These are phyloP conservation scores for Hypanus sabinus DNA, from an alignment of 2,113 vertebrate species.

Conservation along the genomic window DNA sequence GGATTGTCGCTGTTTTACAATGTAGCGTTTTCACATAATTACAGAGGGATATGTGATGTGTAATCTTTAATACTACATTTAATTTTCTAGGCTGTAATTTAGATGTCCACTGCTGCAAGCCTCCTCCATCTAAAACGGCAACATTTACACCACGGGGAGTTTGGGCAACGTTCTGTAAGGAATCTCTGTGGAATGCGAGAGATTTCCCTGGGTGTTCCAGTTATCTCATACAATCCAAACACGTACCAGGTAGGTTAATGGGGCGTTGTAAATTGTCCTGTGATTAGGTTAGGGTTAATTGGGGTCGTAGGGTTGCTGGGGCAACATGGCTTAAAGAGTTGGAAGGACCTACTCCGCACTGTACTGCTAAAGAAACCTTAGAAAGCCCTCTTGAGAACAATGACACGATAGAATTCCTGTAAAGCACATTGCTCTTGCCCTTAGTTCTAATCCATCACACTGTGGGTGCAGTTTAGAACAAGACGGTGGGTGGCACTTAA, in stretches of 20 bases:
- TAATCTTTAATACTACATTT: not conserved
- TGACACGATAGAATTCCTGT: not conserved
- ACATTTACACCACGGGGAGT: not conserved
- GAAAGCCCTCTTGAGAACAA: not conserved
- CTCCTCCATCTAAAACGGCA: not conserved
- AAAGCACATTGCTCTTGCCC: not conserved
- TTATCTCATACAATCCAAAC: too few relatives aligned
- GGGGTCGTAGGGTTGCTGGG: too few relatives aligned
- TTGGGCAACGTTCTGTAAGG: too few relatives aligned
- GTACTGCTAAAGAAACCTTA: not conserved
- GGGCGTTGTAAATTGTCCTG: too few relatives aligned
- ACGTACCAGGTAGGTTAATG: too few relatives aligned
- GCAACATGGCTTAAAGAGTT: too few relatives aligned
- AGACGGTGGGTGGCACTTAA: not conserved
- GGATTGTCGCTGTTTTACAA: too few relatives aligned
- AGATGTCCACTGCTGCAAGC: not conserved
- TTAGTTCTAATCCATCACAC: not conserved
- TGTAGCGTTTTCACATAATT: not conserved
- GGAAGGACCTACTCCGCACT: too few relatives aligned
- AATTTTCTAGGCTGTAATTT: not conserved
- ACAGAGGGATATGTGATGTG: not conserved
- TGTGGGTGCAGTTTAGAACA: not conserved
- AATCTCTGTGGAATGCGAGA: too few relatives aligned
- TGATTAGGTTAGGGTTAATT: too few relatives aligned
- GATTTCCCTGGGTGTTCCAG: too few relatives aligned